Evolutionary conservation across 2,113 vertebrate genomes (phyloP), one percentile per base, ranked within the genome.

Genomic region (Bolborhynchus lineola): DNA sequence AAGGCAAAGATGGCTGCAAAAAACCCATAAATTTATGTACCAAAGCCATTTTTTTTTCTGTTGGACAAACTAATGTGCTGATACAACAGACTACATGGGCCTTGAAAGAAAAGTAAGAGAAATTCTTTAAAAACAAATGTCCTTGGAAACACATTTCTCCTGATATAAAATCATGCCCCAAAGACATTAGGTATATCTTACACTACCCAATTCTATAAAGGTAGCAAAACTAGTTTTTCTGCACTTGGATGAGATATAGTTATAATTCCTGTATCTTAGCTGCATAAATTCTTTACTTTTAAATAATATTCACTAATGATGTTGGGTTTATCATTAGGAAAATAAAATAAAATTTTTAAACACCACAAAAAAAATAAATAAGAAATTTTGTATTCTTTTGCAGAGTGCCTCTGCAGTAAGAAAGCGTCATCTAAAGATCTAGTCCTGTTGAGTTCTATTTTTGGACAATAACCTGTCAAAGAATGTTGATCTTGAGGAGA

Each of bases 21-120:
- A 88, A 53, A 93, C 57, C 85, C 79, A 84, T 68, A 96, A 96
- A 96, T 96, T 95, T 97, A 96, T 91, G 77, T 96, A 97, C 92
- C 93, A 97, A 96, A 97, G 85, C 21, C 20, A 74, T 92, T 95
- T 90, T 91, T 91, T 39, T 95, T 97, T 95, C 47, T 96, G 86
- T 95, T 86, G 92, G 95, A 96, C 93, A 95, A 95, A 93, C 65
- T 82, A 86, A 86, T 87, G 47, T 85, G 88, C 72, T 92, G 76
- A 80, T 87, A 92, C 77, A 87, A 90, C 78, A 96, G 76, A 81
- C 74, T 95, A 94, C 92, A 85, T 59, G 88, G 88, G 63, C 76
- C 88, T 92, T 97, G 93, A 97, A 93, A 95, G 41, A 89, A 33
- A 94, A 75, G 65, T 47, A 82, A 94, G 53, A 69, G 33, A 82